Conservation (phyloP, 2,888 invertebrate genomes). For the Priapulus caudatus region DNA sequence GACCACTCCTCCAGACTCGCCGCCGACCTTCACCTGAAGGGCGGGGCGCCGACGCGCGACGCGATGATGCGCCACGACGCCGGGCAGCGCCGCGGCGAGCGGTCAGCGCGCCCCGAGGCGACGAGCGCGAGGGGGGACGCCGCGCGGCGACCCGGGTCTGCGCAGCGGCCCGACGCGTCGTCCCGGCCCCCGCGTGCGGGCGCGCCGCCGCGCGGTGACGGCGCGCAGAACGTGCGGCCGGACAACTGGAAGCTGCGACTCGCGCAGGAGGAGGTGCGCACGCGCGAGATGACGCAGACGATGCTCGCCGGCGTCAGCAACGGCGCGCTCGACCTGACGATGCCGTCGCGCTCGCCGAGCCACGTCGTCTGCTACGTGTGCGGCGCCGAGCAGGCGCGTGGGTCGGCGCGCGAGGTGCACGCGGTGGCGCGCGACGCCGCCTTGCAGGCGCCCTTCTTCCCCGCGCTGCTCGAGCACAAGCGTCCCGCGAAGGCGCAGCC, state of each 20-base stretch:
- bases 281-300: too few species aligned
- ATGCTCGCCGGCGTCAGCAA: constrained; percentile 40
- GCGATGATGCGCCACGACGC: too few species aligned
- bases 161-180: too few species aligned
- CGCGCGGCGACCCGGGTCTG: too few species aligned
- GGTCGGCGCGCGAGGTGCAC: constrained; percentile 51
- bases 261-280: too few species aligned
- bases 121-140: too few species aligned
- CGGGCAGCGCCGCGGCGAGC: too few species aligned
- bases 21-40: neutral
- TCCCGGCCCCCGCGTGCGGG: neutral
- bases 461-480: constrained; percentile 55
- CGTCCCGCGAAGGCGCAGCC: constrained; percentile 71
- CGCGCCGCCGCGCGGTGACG: neutral
- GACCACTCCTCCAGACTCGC: neutral
- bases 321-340: constrained; percentile 61
- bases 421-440: constrained; percentile 23
- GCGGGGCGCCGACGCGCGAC: neutral
- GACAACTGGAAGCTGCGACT: too few species aligned
- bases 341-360: constrained; percentile 81
- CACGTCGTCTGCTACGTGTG: constrained; percentile 75
- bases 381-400: constrained; percentile 72
- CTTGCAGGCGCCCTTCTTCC: constrained; percentile 38
- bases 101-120: too few species aligned
- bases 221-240: neutral